Evolutionary conservation across 2,797 vertebrate species (phyloP).

Genomic region (Chaenodraco wilsoni): DNA sequence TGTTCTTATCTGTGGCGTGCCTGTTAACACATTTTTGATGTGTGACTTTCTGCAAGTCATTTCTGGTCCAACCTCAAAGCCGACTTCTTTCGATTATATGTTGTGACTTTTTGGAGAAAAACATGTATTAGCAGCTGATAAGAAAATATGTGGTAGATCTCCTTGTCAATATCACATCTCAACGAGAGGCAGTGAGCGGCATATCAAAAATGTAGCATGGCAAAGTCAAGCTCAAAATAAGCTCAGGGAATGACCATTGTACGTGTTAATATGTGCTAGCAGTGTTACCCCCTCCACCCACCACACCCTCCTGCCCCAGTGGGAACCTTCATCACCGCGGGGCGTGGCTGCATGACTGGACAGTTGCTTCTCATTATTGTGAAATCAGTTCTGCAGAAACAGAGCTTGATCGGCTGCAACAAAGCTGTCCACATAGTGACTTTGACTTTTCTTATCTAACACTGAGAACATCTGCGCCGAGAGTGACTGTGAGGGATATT

Average conservation of each 20-base stretch:
- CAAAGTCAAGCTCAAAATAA: background rate
- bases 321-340: slow-evolving; percentile 26
- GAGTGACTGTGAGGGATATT: slow-evolving; percentile 69
- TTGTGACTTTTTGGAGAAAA: slow-evolving; percentile 8
- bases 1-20: slow-evolving; percentile 62
- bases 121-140: fast-evolving
- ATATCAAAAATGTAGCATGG: background rate
- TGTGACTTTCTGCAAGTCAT: slow-evolving; percentile 64
- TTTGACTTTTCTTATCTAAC: slow-evolving; percentile 72
- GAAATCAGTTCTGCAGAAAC: slow-evolving; percentile 78
- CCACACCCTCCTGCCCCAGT: slow-evolving; percentile 23
- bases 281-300: background rate
- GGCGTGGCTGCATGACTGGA: slow-evolving; percentile 53
- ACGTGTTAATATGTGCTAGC: background rate
- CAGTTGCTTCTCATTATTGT: slow-evolving; percentile 54
- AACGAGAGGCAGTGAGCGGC: background rate
- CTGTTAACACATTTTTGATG: slow-evolving; percentile 51
- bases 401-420: slow-evolving; percentile 36
- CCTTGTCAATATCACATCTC: background rate
- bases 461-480: slow-evolving; percentile 53
- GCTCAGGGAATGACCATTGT: background rate
- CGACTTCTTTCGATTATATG: slow-evolving; percentile 14
- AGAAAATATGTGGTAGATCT: background rate
- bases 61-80: slow-evolving; percentile 28
- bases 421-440: slow-evolving; percentile 66